A percentile compares a stretch with the other conserved stretches of the same genome.
Evolutionary conservation across 2,797 vertebrate species (phyloP).

Genomic region (Schizothorax lantsangensis): DNA sequence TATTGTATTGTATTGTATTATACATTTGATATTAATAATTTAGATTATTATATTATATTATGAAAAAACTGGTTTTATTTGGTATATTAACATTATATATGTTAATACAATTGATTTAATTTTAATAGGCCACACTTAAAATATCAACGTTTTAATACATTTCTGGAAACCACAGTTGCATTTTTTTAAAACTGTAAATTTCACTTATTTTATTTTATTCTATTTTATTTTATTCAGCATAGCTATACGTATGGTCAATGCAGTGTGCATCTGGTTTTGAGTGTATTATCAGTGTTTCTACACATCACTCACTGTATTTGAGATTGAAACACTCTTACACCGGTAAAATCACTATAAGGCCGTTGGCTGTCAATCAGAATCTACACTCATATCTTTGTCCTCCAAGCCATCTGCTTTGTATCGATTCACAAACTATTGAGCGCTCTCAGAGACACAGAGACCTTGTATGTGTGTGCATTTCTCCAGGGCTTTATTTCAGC

Average conservation of each 20-base stretch:
- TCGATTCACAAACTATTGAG: constrained; percentile 23
- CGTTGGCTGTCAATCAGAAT: constrained; percentile 10
- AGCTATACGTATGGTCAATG: neutral
- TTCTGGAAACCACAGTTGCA: too few species aligned
- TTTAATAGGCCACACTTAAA: too few species aligned
- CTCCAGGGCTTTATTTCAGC: constrained; percentile 27
- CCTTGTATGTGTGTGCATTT: constrained; percentile 27
- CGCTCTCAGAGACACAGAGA: neutral
- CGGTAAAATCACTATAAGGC: neutral
- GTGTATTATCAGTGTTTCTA: neutral
- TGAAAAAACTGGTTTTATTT: too few species aligned
- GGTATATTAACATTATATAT: too few species aligned
- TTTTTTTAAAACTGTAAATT: too few species aligned
- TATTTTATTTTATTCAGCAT: too few species aligned
- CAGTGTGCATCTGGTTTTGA: neutral
- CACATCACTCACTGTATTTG: constrained; percentile 1
- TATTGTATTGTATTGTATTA: too few species aligned
- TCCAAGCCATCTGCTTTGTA: constrained; percentile 27
- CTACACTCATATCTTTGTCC: constrained; percentile 31
- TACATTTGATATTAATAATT: too few species aligned
- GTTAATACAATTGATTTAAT: too few species aligned
- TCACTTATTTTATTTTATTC: too few species aligned
- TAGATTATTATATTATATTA: too few species aligned
- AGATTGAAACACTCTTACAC: neutral
- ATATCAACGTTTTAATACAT: too few species aligned